Conservation (phyloP, 2,888 invertebrate species). For the Dynastes grantii region DNA sequence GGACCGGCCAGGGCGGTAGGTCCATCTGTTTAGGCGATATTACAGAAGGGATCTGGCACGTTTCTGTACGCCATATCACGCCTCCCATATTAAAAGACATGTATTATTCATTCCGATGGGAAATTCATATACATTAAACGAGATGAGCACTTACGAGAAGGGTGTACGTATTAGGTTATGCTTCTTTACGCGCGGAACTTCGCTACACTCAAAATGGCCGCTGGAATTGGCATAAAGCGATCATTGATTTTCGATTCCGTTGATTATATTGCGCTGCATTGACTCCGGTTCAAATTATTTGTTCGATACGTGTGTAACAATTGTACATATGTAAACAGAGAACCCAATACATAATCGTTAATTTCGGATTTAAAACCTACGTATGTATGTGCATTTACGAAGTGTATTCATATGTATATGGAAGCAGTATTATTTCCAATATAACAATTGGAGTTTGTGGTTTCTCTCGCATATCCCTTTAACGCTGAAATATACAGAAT, state of each 20-base stretch:
- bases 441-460: too few relatives aligned
- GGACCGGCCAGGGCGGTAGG: not conserved
- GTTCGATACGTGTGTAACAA: not conserved
- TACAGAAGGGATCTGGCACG: not conserved
- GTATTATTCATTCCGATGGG: constrained; percentile 29
- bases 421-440: too few relatives aligned
- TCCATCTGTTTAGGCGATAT: constrained; percentile 14
- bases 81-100: constrained; percentile 24
- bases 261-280: constrained; percentile 39
- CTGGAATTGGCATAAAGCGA: constrained; percentile 31
- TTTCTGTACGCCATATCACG: constrained; percentile 5
- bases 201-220: constrained; percentile 11
- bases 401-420: not conserved
- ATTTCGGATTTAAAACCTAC: not conserved
- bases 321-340: not conserved
- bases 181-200: constrained; percentile 21
- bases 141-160: constrained; percentile 8
- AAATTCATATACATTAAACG: constrained; percentile 14
- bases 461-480: too few relatives aligned
- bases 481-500: too few relatives aligned
- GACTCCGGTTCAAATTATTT: constrained; percentile 27
- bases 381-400: not conserved
- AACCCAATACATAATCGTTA: not conserved
- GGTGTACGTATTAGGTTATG: constrained; percentile 12
- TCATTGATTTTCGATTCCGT: constrained; percentile 31